Conservation (phyloP, 1,140 invertebrate genomes). For the Cardiocondyla obscurior region DNA sequence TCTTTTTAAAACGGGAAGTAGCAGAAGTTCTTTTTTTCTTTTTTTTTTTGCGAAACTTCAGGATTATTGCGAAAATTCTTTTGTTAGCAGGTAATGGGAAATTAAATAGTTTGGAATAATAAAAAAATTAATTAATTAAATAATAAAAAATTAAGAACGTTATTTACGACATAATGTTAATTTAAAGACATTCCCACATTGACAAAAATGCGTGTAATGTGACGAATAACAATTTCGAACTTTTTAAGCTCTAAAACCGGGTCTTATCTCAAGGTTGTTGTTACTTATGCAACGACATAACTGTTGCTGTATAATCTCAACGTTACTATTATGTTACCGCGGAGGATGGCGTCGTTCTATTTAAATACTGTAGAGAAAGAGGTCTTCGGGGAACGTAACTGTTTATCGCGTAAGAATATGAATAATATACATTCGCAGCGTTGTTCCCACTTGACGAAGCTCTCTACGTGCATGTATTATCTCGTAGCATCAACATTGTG, state of each 20-base stretch:
- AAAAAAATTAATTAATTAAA: too few relatives aligned
- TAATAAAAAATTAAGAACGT: not conserved
- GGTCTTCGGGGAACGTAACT: not conserved
- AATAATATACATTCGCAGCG: not conserved
- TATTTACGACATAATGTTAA: not conserved
- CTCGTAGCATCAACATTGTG: slow-evolving; percentile 26
- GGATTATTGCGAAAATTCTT: not conserved
- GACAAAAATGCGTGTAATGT: not conserved
- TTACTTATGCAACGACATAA: slow-evolving; percentile 44
- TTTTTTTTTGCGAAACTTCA: not conserved
- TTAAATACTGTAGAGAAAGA: slow-evolving; percentile 4
- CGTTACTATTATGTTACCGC: slow-evolving; percentile 34
- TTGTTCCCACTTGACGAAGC: not conserved
- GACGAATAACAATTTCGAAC: not conserved
- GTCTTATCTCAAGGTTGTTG: slow-evolving; percentile 25
- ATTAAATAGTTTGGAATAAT: not conserved
- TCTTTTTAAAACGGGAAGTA: not conserved
- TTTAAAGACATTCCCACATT: not conserved
- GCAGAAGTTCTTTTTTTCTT: too few relatives aligned
- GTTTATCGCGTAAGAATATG: not conserved
- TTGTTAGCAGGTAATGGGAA: not conserved
- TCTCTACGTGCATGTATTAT: slow-evolving; percentile 10
- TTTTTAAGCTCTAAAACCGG: slow-evolving; percentile 29
- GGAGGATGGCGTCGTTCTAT: slow-evolving; percentile 6
- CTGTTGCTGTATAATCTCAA: slow-evolving; percentile 38